Conservation (phyloP, 2,888 invertebrate species). For the Latrodectus hesperus region DNA sequence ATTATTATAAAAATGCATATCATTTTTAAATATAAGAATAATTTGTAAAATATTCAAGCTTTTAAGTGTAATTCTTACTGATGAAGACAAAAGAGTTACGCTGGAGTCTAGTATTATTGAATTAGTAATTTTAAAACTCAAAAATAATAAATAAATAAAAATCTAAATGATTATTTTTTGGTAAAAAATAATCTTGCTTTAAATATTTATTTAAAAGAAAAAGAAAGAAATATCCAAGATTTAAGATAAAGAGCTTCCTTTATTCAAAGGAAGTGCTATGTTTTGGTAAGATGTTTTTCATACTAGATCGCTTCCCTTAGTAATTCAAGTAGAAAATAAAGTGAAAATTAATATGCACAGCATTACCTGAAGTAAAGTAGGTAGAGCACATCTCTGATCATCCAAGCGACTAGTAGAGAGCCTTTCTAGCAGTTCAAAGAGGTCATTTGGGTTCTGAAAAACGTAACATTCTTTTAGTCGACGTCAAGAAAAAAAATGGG, state of each 20-base stretch:
- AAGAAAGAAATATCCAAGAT: not conserved
- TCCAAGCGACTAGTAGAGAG: constrained; percentile 95
- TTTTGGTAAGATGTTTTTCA: not conserved
- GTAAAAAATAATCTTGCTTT: not conserved
- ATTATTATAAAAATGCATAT: too few species aligned
- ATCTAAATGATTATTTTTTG: too few species aligned
- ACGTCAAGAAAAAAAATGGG: not conserved
- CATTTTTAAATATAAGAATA: too few species aligned
- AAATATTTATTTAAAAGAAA: not conserved
- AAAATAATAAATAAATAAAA: too few species aligned
- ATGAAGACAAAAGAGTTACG: too few species aligned
- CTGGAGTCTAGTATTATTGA: too few species aligned
- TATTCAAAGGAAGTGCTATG: not conserved
- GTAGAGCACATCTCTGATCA: constrained; percentile 97
- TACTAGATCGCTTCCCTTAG: not conserved
- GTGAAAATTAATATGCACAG: constrained; percentile 46
- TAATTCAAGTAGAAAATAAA: not conserved
- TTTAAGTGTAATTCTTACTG: too few species aligned
- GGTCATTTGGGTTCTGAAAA: constrained; percentile 78
- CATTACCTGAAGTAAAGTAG: constrained; percentile 77
- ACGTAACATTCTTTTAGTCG: too few species aligned
- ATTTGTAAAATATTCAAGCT: too few species aligned
- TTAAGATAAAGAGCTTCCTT: not conserved
- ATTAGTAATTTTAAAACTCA: too few species aligned
- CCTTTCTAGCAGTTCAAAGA: constrained; percentile 94